phyloP scores from a whole-genome alignment of 2,797 vertebrate species.

The Molothrus aeneus region DNA sequence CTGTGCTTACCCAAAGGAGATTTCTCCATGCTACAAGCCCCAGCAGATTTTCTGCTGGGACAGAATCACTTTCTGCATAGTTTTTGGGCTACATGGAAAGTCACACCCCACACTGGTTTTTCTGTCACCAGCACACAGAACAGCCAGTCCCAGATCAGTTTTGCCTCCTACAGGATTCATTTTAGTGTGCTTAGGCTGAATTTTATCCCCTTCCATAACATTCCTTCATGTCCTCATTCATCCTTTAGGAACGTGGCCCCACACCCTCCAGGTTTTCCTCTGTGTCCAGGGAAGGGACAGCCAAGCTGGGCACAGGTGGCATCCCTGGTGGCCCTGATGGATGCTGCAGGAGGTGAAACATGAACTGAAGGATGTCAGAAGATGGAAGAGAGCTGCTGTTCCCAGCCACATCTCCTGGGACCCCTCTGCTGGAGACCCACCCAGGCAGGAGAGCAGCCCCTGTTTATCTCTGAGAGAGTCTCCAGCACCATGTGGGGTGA shows the following conservation, averaged over 20 bases:
- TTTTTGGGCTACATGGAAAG: neutral
- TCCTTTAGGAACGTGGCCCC: neutral
- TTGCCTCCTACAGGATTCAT: neutral
- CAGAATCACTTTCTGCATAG: neutral
- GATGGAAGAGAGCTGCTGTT: neutral
- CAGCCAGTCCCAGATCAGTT: neutral
- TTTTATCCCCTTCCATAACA: neutral
- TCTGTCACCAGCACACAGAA: neutral
- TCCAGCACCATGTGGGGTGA: neutral
- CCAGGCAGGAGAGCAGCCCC: neutral
- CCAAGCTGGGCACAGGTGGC: neutral
- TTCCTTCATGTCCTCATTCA: neutral
- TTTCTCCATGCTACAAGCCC: neutral
- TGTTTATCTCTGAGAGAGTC: neutral
- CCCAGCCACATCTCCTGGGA: neutral
- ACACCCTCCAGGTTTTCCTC: neutral
- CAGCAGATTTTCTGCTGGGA: neutral
- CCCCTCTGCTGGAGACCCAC: accelerated
- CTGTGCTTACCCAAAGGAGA: neutral
- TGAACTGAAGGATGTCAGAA: neutral
- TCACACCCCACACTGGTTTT: neutral
- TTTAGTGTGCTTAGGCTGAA: neutral
- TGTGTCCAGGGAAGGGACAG: neutral
- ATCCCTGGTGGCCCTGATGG: neutral
- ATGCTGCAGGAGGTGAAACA: neutral